Conservation (phyloP, 53 echinoderm and acorn worm genomes). For the Paelopatides confundens region DNA sequence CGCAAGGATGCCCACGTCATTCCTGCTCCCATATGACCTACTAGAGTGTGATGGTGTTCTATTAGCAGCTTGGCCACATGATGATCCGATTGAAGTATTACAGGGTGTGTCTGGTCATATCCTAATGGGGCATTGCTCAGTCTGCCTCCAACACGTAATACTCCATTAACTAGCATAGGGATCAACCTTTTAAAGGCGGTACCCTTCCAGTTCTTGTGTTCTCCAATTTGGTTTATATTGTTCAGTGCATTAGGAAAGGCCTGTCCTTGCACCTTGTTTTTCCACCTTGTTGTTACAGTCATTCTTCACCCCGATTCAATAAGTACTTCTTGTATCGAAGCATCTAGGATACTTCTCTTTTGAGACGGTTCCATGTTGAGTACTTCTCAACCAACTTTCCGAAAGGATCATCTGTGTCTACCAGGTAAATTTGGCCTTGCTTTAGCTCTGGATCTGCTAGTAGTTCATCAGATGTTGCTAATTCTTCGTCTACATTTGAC, state of each 20-base stretch:
- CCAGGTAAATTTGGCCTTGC: not conserved
- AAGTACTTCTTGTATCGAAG: slow-evolving; percentile 13
- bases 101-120: slow-evolving; percentile 57
- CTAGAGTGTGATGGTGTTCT: slow-evolving; percentile 50
- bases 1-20: slow-evolving; percentile 64
- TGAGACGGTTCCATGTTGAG: slow-evolving; percentile 50
- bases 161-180: slow-evolving; percentile 48
- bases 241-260: not conserved
- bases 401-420: not conserved
- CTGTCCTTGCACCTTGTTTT: not conserved
- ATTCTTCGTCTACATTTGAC: not conserved
- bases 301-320: not conserved
- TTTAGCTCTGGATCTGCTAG: not conserved
- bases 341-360: slow-evolving; percentile 46
- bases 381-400: slow-evolving; percentile 32
- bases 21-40: slow-evolving; percentile 68
- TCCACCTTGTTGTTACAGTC: not conserved
- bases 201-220: not conserved
- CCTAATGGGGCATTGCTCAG: slow-evolving; percentile 49
- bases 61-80: slow-evolving; percentile 70
- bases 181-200: slow-evolving; percentile 45
- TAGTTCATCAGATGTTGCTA: not conserved
- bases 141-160: slow-evolving; percentile 65
- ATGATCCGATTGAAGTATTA: slow-evolving; percentile 61
- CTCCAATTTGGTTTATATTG: not conserved